Evolutionary conservation across 35 echinoderm and acorn worm species (phyloP), one percentile per base, ranked within the genome.

Genomic region (Chiridota heheva): DNA sequence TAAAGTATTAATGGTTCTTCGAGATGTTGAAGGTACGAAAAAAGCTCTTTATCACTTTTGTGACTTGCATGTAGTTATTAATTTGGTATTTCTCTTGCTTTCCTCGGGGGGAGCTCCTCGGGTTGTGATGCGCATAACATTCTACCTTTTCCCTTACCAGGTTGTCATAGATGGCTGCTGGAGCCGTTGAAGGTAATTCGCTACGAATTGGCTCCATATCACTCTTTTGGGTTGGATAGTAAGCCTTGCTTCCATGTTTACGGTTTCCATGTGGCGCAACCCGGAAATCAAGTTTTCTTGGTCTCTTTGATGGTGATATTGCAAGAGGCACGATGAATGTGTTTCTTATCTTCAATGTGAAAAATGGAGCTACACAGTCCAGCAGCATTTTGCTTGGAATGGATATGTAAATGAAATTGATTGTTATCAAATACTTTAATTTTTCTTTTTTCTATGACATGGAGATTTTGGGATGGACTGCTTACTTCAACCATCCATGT

Each of bases 251-350:
- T 47, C 70, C 70, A 48, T 73, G 15, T 32, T 27, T 81, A 7
- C 77, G 15, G 25, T 81, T 81, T 29, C 77, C 77, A 44, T 81
- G 77, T 40, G 77, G 48, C 39, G 28, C 28, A 5, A 78, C 75
- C 32, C 46, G 35, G 60, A 78, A 78, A 35, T 58, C 75, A 5
- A 78, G 28, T 28, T 58, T 57, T 16, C 4, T 25, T 36, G 22
- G 15, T 39, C 18, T 55, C 3, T 22, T 0, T 33, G 5, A 10
- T 62, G 57, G 75, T 73, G 15, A 26, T 73, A 73, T 48, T 73
- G 70, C 7, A 73, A 36, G 44, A 73, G 31, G 31, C 41, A 44
- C 27, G 31, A 47, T 73, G 41, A 73, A 28, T 32, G 51, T 32
- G 0, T 73, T 47, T 5, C 27, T n/a, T 48, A 73, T 73, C 70